Evolutionary conservation across 2,797 vertebrate species (phyloP), one percentile per base, ranked within the genome.

Genomic region (Hemibagrus guttatus): DNA sequence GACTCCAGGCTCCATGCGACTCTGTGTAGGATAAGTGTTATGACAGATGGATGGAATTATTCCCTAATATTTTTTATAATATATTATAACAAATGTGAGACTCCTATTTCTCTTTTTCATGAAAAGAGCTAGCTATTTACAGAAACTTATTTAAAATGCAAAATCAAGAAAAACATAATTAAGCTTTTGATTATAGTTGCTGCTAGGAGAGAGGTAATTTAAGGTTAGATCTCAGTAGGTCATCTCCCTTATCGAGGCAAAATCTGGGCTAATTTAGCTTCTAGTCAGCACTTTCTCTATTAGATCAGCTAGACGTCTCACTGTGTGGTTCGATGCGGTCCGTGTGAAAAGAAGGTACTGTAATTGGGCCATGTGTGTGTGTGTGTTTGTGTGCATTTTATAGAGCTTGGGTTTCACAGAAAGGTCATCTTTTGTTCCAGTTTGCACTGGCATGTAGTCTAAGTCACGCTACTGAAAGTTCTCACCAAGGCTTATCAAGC

Each of bases 351-450:
- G 84, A 39, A 66, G 83, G 49, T 81, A 64, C 61, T 71, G 56
- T 86, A 78, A 85, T 71, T 85, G 76, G 46, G 75, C 39, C 72
- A 13, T 63, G 46, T 85, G 61, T 87, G n/a, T 81, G 39, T 88
- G 56, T 79, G 74, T 71, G 63, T 52, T 54, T 61, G 59, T 82
- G 69, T 26, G 59, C 69, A 31, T 58, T 80, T 59, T 42, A 75
- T 75, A 59, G 26, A n/a, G 42, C 46, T 8, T 26, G 74, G 42
- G 68, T 86, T 86, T 71, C 78, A 87, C 52, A 80, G 85, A 90
- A 86, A 88, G 88, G 81, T 89, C 85, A 83, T 80, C 84, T 83
- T 87, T 90, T 75, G 83, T 88, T 88, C 75, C 86, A 66, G 31
- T 85, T 76, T 78, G 35, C 78, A 78, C 21, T 84, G 85, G 74